Evolutionary conservation across 35 echinoderm and acorn worm genomes (phyloP), one percentile per base, ranked within the genome.

Genomic region (Eucidaris tribuloides): DNA sequence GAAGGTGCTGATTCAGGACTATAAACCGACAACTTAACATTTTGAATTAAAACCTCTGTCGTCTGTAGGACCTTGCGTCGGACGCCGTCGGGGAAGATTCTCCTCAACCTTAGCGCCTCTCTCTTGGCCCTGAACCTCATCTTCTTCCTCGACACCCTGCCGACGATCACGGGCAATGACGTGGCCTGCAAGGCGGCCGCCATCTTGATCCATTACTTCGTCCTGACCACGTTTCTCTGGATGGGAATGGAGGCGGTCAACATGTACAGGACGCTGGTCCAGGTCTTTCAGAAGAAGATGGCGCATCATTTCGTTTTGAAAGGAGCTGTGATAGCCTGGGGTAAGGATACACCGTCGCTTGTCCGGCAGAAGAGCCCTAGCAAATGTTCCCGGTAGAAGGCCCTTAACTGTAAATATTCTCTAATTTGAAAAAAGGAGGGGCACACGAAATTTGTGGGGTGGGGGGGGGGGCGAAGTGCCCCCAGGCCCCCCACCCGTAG

Each of bases 201-300:
- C 84, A 97, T 97, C 5, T 79, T 85, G 29, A 46, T 97, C 7
- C 94, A 97, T 30, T 97, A 92, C 62, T 92, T 97, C 42, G 89
- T 91, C 6, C 44, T 97, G 14, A 80, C 89, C 24, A 85, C 94
- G 3, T 92, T 97, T 30, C 50, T 91, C 13, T 97, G 94, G 94
- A 97, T 97, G 94, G 89, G 80, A 13, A 91, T 83, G 33, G 94
- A 97, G 57, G 94, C 94, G 17, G 85, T 92, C 5, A 88, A 90
- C 59, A 97, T 97, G 77, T 91, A 97, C 60, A 58, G 80, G 15
- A 84, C 89, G 19, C 82, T 97, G 35, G 85, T 97, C 9, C 72
- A 92, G 39, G 94, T 97, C 18, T 97, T 97, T 72, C 72, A 88
- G 65, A 76, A 88, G 5, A 83, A 89, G 31, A 58, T 76, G 34